Conservation (phyloP, 2,113 vertebrate species). For the Cyanoliseus patagonus region DNA sequence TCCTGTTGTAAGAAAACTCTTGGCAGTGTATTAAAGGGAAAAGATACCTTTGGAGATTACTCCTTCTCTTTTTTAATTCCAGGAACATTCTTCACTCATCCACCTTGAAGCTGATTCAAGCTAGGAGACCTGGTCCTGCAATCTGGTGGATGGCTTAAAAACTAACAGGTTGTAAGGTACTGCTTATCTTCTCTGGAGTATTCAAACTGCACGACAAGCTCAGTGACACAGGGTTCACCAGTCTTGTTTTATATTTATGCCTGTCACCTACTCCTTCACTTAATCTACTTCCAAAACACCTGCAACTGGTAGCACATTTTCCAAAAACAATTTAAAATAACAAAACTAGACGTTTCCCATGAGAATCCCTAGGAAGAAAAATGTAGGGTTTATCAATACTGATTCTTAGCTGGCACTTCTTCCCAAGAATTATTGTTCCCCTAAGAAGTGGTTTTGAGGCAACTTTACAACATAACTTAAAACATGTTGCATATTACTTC, state of each 20-base stretch:
- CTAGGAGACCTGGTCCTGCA: neutral
- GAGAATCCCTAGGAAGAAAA: neutral
- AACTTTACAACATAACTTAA: neutral
- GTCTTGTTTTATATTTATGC: neutral
- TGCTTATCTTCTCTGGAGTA: neutral
- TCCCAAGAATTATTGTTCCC: neutral
- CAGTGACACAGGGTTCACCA: neutral
- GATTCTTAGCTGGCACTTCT: neutral
- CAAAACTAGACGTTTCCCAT: neutral
- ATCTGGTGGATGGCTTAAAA: neutral
- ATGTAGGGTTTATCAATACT: neutral
- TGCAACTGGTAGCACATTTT: neutral
- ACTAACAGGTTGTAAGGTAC: neutral
- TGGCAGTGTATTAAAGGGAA: constrained; percentile 36
- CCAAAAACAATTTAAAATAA: neutral
- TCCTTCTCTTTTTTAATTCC: neutral
- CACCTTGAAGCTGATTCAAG: constrained; percentile 1
- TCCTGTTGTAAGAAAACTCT: constrained; percentile 5
- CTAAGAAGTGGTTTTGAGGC: neutral
- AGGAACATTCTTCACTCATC: neutral
- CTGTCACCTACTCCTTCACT: neutral
- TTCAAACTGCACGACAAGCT: neutral
- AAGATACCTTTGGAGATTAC: neutral
- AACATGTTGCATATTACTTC: neutral
- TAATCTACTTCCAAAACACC: neutral